phyloP scores from a whole-genome alignment of 2,888 invertebrate genomes.

The Tenthredo amoena region DNA sequence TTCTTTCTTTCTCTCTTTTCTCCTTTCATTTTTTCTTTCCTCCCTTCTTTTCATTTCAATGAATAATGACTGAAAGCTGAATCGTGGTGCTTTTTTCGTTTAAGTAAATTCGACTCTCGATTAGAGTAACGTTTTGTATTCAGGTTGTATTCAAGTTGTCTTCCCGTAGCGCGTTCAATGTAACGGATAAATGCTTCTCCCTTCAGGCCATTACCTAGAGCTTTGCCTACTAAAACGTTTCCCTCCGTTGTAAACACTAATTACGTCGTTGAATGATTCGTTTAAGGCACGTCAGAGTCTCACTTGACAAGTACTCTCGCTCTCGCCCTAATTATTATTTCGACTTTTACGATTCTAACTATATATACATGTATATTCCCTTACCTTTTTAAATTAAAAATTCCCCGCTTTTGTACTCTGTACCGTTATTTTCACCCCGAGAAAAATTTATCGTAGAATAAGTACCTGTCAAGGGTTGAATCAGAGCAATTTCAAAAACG shows the following conservation, averaged over 20 bases:
- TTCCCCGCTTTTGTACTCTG: background rate
- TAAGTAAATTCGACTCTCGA: slow-evolving; percentile 28
- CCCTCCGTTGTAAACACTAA: slow-evolving; percentile 47
- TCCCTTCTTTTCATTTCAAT: background rate
- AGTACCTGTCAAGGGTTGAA: background rate
- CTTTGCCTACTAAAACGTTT: slow-evolving; percentile 49
- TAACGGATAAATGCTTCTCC: slow-evolving; percentile 47
- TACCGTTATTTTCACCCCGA: background rate
- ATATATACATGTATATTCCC: background rate
- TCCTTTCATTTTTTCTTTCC: too few species aligned
- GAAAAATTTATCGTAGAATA: background rate
- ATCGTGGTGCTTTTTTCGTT: background rate
- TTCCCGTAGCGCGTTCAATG: slow-evolving; percentile 38
- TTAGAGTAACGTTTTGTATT: slow-evolving; percentile 31
- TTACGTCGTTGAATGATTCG: slow-evolving; percentile 48
- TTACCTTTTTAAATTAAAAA: background rate
- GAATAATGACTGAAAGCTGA: slow-evolving; percentile 11
- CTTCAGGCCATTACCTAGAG: slow-evolving; percentile 47
- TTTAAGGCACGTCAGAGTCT: slow-evolving; percentile 38
- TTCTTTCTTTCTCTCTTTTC: background rate
- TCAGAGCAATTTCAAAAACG: background rate
- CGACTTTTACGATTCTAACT: background rate
- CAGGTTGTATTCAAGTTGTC: slow-evolving; percentile 40
- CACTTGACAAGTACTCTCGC: slow-evolving; percentile 31
- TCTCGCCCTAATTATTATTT: background rate